Evolutionary conservation across 2,797 vertebrate genomes (phyloP).

Genomic region (Somateria mollissima): DNA sequence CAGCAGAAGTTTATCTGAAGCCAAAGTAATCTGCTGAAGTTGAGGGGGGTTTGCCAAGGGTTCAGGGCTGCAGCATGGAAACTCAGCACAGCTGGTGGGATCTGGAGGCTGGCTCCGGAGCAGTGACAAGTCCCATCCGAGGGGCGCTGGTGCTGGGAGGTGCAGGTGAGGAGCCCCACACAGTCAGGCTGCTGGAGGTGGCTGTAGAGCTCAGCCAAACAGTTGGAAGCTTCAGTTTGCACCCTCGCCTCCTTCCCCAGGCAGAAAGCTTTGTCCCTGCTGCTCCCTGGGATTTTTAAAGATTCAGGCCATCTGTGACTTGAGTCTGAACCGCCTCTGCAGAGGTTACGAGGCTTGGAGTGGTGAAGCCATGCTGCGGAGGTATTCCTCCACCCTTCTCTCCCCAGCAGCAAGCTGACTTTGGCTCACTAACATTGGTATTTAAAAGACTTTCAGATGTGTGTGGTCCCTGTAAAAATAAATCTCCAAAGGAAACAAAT

Average conservation of each 20-base stretch:
- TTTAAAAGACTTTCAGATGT: conserved; percentile 57
- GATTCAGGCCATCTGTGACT: neutral
- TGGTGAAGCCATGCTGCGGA: neutral
- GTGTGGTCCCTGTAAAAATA: conserved; percentile 68
- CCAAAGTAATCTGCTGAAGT: neutral
- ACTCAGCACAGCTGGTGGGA: neutral
- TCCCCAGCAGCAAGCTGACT: neutral
- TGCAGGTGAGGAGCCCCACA: neutral
- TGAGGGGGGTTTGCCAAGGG: neutral
- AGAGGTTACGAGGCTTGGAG: neutral
- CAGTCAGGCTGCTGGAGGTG: neutral
- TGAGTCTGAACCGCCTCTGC: neutral
- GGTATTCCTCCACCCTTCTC: neutral
- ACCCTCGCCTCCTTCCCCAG: neutral
- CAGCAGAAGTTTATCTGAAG: neutral
- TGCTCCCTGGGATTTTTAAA: neutral
- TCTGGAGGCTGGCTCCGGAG: neutral
- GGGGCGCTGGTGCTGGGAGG: neutral
- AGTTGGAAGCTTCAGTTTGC: neutral
- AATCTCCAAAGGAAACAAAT: conserved; percentile 64
- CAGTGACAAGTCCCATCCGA: neutral
- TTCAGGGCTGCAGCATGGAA: neutral
- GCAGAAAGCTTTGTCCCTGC: neutral
- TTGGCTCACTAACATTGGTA: neutral
- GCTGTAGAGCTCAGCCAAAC: neutral